phyloP scores from a whole-genome alignment of 2,113 vertebrate species.

The Fregetta grallaria region DNA sequence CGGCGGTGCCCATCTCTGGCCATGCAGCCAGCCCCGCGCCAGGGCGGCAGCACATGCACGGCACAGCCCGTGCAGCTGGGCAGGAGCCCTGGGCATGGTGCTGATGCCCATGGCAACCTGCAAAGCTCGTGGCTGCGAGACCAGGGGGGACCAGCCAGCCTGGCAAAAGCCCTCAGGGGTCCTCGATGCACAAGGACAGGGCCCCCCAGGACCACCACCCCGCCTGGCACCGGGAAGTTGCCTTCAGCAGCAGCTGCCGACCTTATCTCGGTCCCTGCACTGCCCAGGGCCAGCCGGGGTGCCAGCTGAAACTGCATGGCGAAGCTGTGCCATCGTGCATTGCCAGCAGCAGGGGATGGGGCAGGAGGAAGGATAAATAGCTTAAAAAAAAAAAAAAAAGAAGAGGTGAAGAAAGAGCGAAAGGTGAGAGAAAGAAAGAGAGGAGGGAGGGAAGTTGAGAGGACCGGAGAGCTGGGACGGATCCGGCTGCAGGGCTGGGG shows the following conservation, averaged over 20 bases:
- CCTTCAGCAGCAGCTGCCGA: not conserved
- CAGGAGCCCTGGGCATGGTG: not conserved
- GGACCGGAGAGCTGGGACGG: slow-evolving; percentile 25
- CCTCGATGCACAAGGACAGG: not conserved
- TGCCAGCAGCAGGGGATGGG: not conserved
- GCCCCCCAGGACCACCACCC: not conserved
- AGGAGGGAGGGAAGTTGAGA: not conserved
- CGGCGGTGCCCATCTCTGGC: not conserved
- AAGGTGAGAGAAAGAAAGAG: not conserved
- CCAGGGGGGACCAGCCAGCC: not conserved
- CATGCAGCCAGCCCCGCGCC: not conserved
- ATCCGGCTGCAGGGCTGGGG: not conserved
- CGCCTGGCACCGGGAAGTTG: not conserved
- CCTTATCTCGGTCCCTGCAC: not conserved
- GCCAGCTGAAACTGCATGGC: slow-evolving; percentile 11
- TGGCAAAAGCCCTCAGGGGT: not conserved
- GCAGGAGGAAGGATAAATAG: not conserved
- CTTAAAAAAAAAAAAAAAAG: not conserved
- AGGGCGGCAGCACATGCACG: not conserved
- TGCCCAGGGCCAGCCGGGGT: not conserved
- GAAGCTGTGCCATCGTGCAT: slow-evolving; percentile 52
- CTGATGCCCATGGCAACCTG: not conserved
- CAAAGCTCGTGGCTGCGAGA: not conserved
- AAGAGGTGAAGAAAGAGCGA: not conserved
- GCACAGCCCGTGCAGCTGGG: not conserved